Percentiles rank a stretch among this genome's conserved stretches.
Evolutionary conservation across 2,797 vertebrate species (phyloP).

Genomic region (Crenuchus spilurus): DNA sequence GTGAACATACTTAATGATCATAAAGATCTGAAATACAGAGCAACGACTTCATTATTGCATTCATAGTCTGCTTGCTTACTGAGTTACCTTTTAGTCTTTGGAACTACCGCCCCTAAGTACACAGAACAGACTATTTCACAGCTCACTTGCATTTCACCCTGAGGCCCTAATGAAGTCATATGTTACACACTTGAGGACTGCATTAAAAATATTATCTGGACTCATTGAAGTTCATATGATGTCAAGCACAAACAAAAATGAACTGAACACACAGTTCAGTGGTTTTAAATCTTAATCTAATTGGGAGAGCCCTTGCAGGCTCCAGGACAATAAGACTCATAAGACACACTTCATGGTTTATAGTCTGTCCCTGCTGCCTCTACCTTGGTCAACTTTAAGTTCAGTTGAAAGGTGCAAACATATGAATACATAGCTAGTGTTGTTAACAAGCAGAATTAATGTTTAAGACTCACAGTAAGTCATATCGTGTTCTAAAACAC

Average conservation of each 20-base stretch:
- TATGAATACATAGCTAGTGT: too few relatives aligned
- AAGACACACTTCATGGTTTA: too few relatives aligned
- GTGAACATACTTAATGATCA: too few relatives aligned
- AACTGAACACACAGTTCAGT: neutral
- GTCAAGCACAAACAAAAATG: neutral
- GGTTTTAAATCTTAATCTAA: slow-evolving; percentile 4
- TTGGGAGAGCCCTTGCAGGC: neutral
- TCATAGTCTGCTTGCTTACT: neutral
- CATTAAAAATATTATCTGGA: neutral
- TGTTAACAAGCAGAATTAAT: too few relatives aligned
- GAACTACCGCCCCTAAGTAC: neutral
- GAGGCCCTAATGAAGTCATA: neutral
- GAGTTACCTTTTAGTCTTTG: neutral
- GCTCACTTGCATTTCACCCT: too few relatives aligned
- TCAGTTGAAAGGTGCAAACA: too few relatives aligned
- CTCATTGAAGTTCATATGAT: neutral
- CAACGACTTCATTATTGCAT: too few relatives aligned
- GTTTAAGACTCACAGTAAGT: too few relatives aligned
- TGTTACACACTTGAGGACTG: neutral
- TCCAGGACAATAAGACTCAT: slow-evolving; percentile 1
- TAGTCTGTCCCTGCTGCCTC: too few relatives aligned
- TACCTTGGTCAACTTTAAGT: too few relatives aligned
- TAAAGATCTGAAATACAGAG: too few relatives aligned
- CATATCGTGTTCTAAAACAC: too few relatives aligned
- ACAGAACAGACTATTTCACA: neutral